Conservation (phyloP, 2,797 vertebrate genomes). For the Hafferia zeledoni region DNA sequence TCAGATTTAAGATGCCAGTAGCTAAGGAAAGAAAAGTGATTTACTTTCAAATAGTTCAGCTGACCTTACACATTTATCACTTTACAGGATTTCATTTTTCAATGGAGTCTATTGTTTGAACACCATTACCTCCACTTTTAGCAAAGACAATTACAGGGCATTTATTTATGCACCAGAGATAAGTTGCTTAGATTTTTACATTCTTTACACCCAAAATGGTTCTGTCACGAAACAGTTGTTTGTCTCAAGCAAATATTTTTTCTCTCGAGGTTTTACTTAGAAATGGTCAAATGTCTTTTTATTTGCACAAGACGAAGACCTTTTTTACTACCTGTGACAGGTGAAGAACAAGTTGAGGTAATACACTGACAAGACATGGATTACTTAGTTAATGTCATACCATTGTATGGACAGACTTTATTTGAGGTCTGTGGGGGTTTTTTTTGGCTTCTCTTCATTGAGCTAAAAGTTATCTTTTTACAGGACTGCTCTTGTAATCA, state of each 20-base stretch:
- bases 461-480: neutral
- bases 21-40: slow-evolving; percentile 40
- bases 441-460: neutral
- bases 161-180: slow-evolving; percentile 56
- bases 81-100: slow-evolving; percentile 59
- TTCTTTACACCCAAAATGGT: slow-evolving; percentile 37
- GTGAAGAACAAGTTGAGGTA: neutral
- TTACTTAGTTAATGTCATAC: slow-evolving; percentile 11
- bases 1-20: slow-evolving; percentile 38
- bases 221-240: slow-evolving; percentile 44
- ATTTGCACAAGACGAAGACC: slow-evolving; percentile 49
- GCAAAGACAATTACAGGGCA: slow-evolving; percentile 44
- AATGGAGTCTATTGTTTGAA: slow-evolving; percentile 53
- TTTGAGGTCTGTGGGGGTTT: neutral
- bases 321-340: slow-evolving; percentile 25
- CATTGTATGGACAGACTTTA: neutral
- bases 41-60: slow-evolving; percentile 50
- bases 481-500: neutral
- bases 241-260: slow-evolving; percentile 64
- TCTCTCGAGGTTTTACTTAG: slow-evolving; percentile 16
- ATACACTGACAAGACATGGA: neutral
- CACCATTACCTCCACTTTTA: slow-evolving; percentile 53
- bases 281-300: slow-evolving; percentile 44
- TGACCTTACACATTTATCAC: slow-evolving; percentile 64
- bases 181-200: slow-evolving; percentile 41